These are phyloP conservation scores for Pseudomyrmex cubaensis DNA, from an alignment of 1,140 invertebrate species.

Conservation along the genomic window DNA sequence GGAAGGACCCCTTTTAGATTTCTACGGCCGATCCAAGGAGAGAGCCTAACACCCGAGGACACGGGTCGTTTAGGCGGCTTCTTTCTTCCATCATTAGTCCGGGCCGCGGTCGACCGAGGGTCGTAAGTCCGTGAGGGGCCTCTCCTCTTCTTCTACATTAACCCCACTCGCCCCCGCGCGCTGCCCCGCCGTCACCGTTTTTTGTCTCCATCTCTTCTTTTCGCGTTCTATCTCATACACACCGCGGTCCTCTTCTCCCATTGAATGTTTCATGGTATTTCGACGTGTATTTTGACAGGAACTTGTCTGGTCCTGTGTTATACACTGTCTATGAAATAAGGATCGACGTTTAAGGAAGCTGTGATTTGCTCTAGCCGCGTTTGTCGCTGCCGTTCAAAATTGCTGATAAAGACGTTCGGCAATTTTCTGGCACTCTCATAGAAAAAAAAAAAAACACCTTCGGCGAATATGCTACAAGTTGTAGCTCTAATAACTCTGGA, in stretches of 20 bases:
- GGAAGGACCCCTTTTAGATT: conserved; percentile 59
- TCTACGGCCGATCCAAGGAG: conserved; percentile 64
- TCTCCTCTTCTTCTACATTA: conserved; percentile 64
- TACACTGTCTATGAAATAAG: conserved; percentile 7
- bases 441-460: neutral
- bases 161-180: conserved; percentile 56
- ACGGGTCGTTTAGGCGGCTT: conserved; percentile 84
- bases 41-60: conserved; percentile 82
- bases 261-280: neutral
- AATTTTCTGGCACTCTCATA: neutral
- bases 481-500: too few relatives aligned
- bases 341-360: conserved; percentile 7
- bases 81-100: conserved; percentile 84
- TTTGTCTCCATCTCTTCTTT: conserved; percentile 43
- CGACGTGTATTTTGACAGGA: conserved; percentile 48
- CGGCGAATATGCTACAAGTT: too few relatives aligned
- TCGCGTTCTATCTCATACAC: conserved; percentile 51
- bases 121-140: conserved; percentile 69
- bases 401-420: neutral
- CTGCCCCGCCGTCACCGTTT: conserved; percentile 63
- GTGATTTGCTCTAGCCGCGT: conserved; percentile 7
- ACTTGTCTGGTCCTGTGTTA: conserved; percentile 4
- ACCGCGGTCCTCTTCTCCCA: neutral
- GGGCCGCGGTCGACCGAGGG: conserved; percentile 69
- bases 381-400: conserved; percentile 30